These are phyloP conservation scores for Diachasmimorpha longicaudata DNA, from an alignment of 1,140 invertebrate genomes.

Conservation along the genomic window DNA sequence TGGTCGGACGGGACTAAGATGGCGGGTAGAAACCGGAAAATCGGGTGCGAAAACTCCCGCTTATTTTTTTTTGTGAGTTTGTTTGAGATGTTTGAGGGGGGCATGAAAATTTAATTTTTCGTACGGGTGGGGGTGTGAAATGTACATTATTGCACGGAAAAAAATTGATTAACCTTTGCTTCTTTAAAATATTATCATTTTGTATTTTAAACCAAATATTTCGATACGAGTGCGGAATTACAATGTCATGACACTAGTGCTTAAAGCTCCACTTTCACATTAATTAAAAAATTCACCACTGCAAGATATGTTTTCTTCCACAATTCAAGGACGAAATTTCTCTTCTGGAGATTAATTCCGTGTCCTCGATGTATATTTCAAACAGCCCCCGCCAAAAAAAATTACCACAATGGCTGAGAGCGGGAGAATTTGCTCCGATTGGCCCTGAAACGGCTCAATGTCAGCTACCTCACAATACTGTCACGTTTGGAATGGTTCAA, in stretches of 20 bases:
- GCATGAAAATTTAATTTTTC: no score
- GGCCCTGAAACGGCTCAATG: slow-evolving; percentile 58
- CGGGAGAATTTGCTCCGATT: slow-evolving; percentile 50
- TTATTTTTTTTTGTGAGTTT: slow-evolving; percentile 30
- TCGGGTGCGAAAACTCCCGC: slow-evolving; percentile 49
- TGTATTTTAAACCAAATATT: no score
- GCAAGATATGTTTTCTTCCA: no score
- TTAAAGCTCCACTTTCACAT: no score
- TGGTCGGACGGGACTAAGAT: slow-evolving; percentile 58
- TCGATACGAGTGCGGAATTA: no score
- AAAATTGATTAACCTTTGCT: no score
- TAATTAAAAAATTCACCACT: not conserved
- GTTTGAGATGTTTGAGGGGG: no score
- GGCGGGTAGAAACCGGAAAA: slow-evolving; percentile 50
- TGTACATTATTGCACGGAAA: no score
- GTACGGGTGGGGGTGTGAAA: no score
- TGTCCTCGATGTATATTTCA: not conserved
- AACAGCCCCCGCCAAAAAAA: not conserved
- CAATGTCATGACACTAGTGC: not conserved
- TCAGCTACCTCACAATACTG: slow-evolving; percentile 60
- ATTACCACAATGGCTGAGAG: slow-evolving; percentile 18
- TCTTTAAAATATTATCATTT: no score
- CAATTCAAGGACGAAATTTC: no score
- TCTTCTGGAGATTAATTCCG: not conserved
- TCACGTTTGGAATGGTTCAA: slow-evolving; percentile 50